phyloP scores from a whole-genome alignment of 2,888 invertebrate species.

The Caenorhabditis sp. region DNA sequence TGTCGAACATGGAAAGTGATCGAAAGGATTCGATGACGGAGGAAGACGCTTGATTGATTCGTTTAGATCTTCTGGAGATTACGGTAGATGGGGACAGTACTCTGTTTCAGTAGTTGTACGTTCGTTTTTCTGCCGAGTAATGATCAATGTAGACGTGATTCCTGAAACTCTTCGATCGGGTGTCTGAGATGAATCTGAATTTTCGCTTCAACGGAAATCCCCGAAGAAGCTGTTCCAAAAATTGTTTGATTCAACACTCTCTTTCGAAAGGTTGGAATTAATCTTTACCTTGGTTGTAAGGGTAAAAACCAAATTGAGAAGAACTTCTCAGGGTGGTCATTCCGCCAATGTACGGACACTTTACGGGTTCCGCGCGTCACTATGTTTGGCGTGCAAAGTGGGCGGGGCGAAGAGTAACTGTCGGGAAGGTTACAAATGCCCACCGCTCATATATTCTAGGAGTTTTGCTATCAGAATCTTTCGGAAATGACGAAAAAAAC shows the following conservation, averaged over 20 bases:
- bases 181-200: too few relatives aligned
- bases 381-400: not conserved
- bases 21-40: not conserved
- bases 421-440: too few relatives aligned
- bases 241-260: too few relatives aligned
- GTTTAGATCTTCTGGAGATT: not conserved
- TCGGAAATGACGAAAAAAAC: not conserved
- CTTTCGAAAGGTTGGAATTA: constrained; percentile 37
- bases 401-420: too few relatives aligned
- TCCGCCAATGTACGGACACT: constrained; percentile 16
- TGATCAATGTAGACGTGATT: too few relatives aligned
- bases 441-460: too few relatives aligned
- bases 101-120: too few relatives aligned
- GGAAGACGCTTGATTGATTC: constrained; percentile 8
- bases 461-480: too few relatives aligned
- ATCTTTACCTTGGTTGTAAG: constrained; percentile 49
- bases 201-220: constrained; percentile 39
- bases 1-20: constrained; percentile 2
- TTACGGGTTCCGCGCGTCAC: too few relatives aligned
- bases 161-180: too few relatives aligned
- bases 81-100: not conserved
- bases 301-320: constrained; percentile 35
- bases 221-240: constrained; percentile 49
- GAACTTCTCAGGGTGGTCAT: constrained; percentile 5
- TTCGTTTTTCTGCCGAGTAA: too few relatives aligned